phyloP scores from a whole-genome alignment of 2,888 invertebrate species.

The Clanis bilineata region DNA sequence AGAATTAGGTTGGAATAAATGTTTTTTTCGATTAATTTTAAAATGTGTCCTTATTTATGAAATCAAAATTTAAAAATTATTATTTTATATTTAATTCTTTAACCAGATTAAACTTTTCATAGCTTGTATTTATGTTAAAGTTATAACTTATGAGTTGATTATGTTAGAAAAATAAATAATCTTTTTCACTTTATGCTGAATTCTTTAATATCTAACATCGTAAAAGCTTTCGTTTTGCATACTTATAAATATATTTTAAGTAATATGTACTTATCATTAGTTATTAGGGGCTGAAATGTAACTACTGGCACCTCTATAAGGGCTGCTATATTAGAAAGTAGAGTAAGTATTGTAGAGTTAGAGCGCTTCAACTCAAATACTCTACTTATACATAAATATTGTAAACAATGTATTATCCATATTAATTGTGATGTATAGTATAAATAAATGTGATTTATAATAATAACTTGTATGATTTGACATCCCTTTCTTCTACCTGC shows the following conservation, averaged over 20 bases:
- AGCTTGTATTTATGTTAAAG: too few relatives aligned
- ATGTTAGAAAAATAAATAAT: too few relatives aligned
- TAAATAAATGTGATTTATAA: slow-evolving; percentile 10
- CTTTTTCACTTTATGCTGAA: neutral
- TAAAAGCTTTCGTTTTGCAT: neutral
- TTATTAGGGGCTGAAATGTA: neutral
- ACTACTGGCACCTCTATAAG: neutral
- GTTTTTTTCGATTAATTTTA: too few relatives aligned
- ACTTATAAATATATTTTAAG: neutral
- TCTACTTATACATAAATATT: neutral
- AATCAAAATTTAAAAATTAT: too few relatives aligned
- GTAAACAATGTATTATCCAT: slow-evolving; percentile 5
- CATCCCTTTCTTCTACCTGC: too few relatives aligned
- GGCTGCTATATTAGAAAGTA: neutral
- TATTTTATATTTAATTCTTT: too few relatives aligned
- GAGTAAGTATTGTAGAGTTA: neutral
- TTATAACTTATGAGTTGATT: too few relatives aligned
- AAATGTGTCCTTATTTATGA: too few relatives aligned
- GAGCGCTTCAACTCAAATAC: neutral
- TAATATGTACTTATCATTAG: neutral
- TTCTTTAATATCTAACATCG: neutral
- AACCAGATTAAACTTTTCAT: too few relatives aligned
- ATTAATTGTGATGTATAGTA: slow-evolving; percentile 4
- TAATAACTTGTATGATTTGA: neutral
- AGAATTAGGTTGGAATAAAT: too few relatives aligned